Conservation (phyloP, 2,113 vertebrate genomes). For the Pseudolaguvia tuberculata region DNA sequence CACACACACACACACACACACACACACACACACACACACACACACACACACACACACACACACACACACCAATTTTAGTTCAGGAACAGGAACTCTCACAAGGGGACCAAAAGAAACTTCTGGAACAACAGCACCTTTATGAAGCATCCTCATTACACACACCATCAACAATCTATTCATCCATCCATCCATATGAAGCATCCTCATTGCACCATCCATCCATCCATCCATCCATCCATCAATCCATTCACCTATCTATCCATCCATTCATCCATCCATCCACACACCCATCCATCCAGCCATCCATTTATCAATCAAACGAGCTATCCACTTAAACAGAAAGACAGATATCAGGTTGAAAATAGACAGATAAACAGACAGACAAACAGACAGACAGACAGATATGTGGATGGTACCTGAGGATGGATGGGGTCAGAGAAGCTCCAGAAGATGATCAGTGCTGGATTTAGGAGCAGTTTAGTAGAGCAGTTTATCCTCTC, state of each 20-base stretch:
- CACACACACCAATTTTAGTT: slow-evolving; percentile 19
- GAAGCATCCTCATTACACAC: slow-evolving; percentile 9
- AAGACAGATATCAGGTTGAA: no score
- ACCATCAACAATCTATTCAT: not conserved
- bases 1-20: no score
- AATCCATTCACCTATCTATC: not conserved
- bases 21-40: no score
- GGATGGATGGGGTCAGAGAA: slow-evolving; percentile 77
- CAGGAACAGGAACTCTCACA: slow-evolving; percentile 33
- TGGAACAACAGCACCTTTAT: slow-evolving; percentile 2
- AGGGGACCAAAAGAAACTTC: not conserved
- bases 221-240: not conserved
- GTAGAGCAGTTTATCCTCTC: slow-evolving; percentile 61
- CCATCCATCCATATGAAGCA: not conserved
- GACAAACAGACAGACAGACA: no score
- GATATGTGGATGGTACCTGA: slow-evolving; percentile 69
- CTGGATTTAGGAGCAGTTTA: slow-evolving; percentile 60
- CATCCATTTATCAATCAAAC: not conserved
- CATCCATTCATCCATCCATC: no score
- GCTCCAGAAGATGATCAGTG: slow-evolving; percentile 82
- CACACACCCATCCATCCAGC: not conserved
- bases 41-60: not conserved
- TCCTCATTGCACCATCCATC: no score
- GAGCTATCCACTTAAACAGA: not conserved
- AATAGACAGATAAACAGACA: not conserved